These are phyloP conservation scores for Osmerus mordax DNA, from an alignment of 2,113 vertebrate genomes.

Conservation along the genomic window DNA sequence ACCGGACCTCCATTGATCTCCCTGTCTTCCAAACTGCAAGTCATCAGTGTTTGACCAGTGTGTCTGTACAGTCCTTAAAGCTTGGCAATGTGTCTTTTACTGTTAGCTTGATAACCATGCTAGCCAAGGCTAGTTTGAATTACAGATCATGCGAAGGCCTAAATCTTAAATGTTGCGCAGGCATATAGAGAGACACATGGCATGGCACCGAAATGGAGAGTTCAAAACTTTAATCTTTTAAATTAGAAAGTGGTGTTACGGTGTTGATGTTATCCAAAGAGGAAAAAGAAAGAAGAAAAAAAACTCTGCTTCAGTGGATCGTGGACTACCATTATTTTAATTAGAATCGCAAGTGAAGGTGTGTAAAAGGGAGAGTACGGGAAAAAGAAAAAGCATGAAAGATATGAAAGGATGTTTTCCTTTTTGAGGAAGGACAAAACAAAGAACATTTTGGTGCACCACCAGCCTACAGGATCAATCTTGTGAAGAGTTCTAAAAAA, in stretches of 20 bases:
- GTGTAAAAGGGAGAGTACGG: not conserved
- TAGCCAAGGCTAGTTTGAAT: not conserved
- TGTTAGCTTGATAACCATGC: not conserved
- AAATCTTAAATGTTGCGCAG: not conserved
- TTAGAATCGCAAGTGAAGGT: constrained; percentile 5
- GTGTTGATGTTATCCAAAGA: constrained; percentile 5
- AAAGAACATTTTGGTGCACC: constrained; percentile 6
- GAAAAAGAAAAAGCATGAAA: constrained; percentile 14
- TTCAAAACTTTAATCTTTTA: constrained; percentile 25
- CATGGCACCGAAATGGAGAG: not conserved
- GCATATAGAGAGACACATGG: not conserved
- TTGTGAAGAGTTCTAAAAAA: too few species aligned
- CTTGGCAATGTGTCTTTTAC: not conserved
- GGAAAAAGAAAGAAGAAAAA: not conserved
- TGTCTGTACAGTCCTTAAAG: not conserved
- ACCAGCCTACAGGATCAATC: too few species aligned
- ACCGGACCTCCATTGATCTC: constrained; percentile 1
- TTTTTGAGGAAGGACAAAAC: constrained; percentile 30
- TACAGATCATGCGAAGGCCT: too few species aligned
- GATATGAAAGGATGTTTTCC: constrained; percentile 1
- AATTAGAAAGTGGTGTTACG: constrained; percentile 30
- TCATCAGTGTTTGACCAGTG: constrained; percentile 7
- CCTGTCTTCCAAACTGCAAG: not conserved
- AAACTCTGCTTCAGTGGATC: not conserved
- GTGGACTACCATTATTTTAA: constrained; percentile 39